phyloP scores from a whole-genome alignment of 1,140 invertebrate genomes.

The Linepithema humile region DNA sequence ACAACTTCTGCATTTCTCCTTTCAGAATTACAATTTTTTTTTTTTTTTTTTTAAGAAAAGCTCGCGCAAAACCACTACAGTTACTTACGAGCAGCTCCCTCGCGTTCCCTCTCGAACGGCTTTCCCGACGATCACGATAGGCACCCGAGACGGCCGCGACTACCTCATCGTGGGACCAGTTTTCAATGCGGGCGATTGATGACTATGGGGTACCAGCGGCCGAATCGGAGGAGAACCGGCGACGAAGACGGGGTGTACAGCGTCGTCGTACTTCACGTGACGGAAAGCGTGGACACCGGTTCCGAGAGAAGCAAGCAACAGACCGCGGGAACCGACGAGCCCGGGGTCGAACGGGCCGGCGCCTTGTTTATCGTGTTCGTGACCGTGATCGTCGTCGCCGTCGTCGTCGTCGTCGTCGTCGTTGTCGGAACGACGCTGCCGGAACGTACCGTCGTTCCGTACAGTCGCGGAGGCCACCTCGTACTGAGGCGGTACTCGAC shows the following conservation, averaged over 20 bases:
- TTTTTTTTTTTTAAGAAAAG: not conserved
- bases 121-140: not conserved
- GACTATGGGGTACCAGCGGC: not conserved
- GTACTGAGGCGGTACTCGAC: slow-evolving; percentile 79
- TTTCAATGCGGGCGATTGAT: not conserved
- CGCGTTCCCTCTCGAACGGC: not conserved
- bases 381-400: slow-evolving; percentile 18
- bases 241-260: not conserved
- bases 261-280: not conserved
- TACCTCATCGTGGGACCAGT: slow-evolving; percentile 30
- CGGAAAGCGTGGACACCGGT: not conserved
- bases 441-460: slow-evolving; percentile 71
- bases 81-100: slow-evolving; percentile 18
- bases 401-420: not conserved
- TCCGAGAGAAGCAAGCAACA: not conserved
- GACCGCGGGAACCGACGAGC: not conserved
- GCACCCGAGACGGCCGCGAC: slow-evolving; percentile 1
- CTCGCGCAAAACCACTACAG: too few species aligned
- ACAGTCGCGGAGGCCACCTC: slow-evolving; percentile 82
- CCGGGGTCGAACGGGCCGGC: not conserved
- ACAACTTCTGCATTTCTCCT: not conserved
- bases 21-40: not conserved
- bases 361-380: not conserved
- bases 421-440: slow-evolving; percentile 72
- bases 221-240: not conserved